A percentile compares a stretch with the other conserved stretches of the same genome.
Conservation (phyloP, 2,888 invertebrate genomes). For the Tenthredo amoena region DNA sequence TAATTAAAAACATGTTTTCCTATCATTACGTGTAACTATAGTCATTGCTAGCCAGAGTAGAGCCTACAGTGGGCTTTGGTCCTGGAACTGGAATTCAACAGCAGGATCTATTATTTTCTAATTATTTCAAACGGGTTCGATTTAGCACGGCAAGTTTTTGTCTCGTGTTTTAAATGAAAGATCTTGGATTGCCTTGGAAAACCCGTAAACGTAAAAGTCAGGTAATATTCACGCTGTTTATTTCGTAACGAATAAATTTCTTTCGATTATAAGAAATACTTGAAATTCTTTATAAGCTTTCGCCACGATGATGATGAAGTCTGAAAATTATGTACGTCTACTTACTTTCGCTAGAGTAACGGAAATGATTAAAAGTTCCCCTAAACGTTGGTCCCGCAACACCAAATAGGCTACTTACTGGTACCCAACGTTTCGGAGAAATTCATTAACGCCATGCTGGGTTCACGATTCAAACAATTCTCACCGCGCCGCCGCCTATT, state of each 20-base stretch:
- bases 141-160: too few species aligned
- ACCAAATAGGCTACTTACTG: slow-evolving; percentile 3
- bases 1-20: too few species aligned
- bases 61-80: too few species aligned
- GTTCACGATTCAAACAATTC: slow-evolving; percentile 40
- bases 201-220: too few species aligned
- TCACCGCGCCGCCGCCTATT: slow-evolving; percentile 41
- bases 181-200: too few species aligned
- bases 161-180: too few species aligned
- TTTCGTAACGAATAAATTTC: not conserved
- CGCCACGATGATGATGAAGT: not conserved
- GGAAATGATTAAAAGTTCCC: slow-evolving; percentile 33
- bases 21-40: too few species aligned
- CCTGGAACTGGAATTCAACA: too few species aligned
- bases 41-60: too few species aligned
- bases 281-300: not conserved
- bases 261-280: not conserved
- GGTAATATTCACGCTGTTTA: not conserved
- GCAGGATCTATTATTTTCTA: too few species aligned
- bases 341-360: slow-evolving; percentile 23
- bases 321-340: not conserved
- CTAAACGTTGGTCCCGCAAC: not conserved
- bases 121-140: too few species aligned
- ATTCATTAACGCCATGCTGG: slow-evolving; percentile 37
- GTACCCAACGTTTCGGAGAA: slow-evolving; percentile 38